A percentile compares a stretch with the other conserved stretches of the same genome.
Conservation (phyloP, 2,888 invertebrate species). For the Ophioninae sp. region DNA sequence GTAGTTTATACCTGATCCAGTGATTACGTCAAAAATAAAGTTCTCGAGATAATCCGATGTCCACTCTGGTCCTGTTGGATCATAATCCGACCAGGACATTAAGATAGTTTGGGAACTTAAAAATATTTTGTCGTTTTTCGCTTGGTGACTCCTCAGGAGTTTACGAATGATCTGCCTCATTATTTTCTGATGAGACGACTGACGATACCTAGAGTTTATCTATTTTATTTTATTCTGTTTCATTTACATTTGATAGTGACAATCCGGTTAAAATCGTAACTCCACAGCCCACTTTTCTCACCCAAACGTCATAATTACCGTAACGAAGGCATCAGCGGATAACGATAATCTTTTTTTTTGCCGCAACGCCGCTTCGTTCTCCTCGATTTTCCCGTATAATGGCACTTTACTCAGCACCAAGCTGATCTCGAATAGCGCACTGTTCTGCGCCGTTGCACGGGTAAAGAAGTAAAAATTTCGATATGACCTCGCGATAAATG, state of each 20-base stretch:
- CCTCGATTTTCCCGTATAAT: background rate
- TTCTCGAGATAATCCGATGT: background rate
- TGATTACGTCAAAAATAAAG: background rate
- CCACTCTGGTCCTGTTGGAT: background rate
- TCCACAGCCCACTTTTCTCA: background rate
- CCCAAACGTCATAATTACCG: background rate
- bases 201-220: no score
- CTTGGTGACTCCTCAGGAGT: no score
- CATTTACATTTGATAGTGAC: background rate
- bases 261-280: background rate
- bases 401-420: background rate
- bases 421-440: constrained; percentile 33
- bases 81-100: background rate
- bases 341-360: background rate
- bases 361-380: background rate
- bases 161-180: no score
- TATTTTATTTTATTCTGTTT: background rate
- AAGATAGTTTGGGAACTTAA: no score
- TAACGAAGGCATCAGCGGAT: background rate
- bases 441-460: constrained; percentile 10
- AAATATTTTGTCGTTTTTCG: no score
- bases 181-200: no score
- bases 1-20: background rate
- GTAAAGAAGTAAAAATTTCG: constrained; percentile 31
- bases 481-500: constrained; percentile 50